Evolutionary conservation across 2,797 vertebrate species (phyloP).

Genomic region (Chiloscyllium punctatum): DNA sequence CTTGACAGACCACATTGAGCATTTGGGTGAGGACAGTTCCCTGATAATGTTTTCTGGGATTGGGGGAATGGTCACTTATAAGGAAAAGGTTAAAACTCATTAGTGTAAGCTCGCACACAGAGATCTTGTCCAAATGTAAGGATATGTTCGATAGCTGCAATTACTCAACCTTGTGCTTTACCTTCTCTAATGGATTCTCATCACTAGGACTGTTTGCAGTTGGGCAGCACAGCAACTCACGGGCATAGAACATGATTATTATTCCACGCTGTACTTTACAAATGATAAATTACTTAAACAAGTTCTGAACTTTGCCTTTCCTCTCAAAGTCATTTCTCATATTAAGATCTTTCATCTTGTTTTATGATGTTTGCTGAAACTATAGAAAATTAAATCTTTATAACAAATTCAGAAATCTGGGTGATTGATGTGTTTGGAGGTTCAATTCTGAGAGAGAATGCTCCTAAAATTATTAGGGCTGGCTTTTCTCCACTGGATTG

Average conservation of each 20-base stretch:
- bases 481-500: constrained; percentile 56
- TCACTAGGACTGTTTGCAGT: no score
- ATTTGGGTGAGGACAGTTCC: background rate
- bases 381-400: constrained; percentile 60
- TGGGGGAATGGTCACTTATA: background rate
- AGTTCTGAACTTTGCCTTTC: constrained; percentile 36
- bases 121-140: background rate
- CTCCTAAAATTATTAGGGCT: constrained; percentile 60
- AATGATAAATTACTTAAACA: constrained; percentile 37
- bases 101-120: background rate
- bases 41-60: background rate
- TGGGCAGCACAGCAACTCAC: background rate
- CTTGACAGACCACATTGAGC: background rate
- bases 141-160: background rate
- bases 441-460: constrained; percentile 53
- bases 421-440: constrained; percentile 59
- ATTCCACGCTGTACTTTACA: constrained; percentile 26
- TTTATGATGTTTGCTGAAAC: constrained; percentile 57
- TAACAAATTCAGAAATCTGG: constrained; percentile 51
- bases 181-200: background rate
- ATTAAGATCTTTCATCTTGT: constrained; percentile 48
- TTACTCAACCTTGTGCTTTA: background rate
- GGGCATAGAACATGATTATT: constrained; percentile 8
- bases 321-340: constrained; percentile 31
- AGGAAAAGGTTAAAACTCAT: background rate